Percentiles rank a stretch among this genome's conserved stretches.
phyloP scores from a whole-genome alignment of 2,888 invertebrate genomes.

The Melanostoma mellinum region DNA sequence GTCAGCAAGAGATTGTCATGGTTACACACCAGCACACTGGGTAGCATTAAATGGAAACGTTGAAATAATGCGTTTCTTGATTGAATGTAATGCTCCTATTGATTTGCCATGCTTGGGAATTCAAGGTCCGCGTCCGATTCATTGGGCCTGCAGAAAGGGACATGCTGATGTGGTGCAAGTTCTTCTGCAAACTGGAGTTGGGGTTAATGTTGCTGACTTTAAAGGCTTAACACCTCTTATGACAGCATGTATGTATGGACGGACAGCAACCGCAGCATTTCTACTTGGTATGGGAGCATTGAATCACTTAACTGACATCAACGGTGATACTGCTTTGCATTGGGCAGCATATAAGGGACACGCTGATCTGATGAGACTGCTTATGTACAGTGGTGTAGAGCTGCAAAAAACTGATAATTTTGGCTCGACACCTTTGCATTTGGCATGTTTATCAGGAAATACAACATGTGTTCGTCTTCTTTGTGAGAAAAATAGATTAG shows the following conservation, averaged over 20 bases:
- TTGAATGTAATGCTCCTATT: slow-evolving; percentile 91
- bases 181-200: slow-evolving; percentile 90
- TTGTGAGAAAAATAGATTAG: slow-evolving; percentile 95
- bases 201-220: slow-evolving; percentile 94
- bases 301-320: slow-evolving; percentile 93
- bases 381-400: slow-evolving; percentile 95
- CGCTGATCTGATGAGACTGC: slow-evolving; percentile 91
- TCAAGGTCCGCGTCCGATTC: slow-evolving; percentile 93
- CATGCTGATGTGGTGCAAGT: slow-evolving; percentile 94
- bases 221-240: slow-evolving; percentile 93
- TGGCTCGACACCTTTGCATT: slow-evolving; percentile 94
- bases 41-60: slow-evolving; percentile 91
- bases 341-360: slow-evolving; percentile 98
- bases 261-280: slow-evolving; percentile 94
- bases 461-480: slow-evolving; percentile 92
- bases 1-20: slow-evolving; percentile 93
- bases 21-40: slow-evolving; percentile 97
- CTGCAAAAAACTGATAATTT: slow-evolving; percentile 95
- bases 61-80: slow-evolving; percentile 93
- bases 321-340: slow-evolving; percentile 95
- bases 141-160: slow-evolving; percentile 97
- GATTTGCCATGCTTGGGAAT: slow-evolving; percentile 92
- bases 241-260: slow-evolving; percentile 96
- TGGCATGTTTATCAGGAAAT: slow-evolving; percentile 94
- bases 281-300: slow-evolving; percentile 94